Conservation (phyloP, 2,888 invertebrate genomes). For the Heliconius charithonia region DNA sequence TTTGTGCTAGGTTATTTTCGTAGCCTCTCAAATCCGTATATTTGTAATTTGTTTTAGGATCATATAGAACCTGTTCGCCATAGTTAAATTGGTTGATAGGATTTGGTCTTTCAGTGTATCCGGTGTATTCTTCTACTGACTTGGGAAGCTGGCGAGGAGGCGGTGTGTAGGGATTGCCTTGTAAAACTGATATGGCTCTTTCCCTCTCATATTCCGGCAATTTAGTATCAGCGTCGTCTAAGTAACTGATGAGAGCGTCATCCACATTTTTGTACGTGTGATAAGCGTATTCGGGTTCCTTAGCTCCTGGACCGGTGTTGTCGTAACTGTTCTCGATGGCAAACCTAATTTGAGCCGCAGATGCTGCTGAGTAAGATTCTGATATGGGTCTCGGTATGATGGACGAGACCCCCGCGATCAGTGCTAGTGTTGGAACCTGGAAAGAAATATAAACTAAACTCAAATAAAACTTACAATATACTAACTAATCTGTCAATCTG, state of each 20-base stretch:
- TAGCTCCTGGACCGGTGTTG: slow-evolving; percentile 76
- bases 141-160: slow-evolving; percentile 53
- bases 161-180: slow-evolving; percentile 12
- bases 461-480: too few species aligned
- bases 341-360: slow-evolving; percentile 70
- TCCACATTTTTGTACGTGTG: slow-evolving; percentile 68
- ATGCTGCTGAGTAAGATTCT: slow-evolving; percentile 61
- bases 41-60: slow-evolving; percentile 39
- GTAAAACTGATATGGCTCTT: slow-evolving; percentile 52
- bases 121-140: slow-evolving; percentile 57
- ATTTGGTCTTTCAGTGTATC: slow-evolving; percentile 45
- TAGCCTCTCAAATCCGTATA: slow-evolving; percentile 40
- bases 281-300: slow-evolving; percentile 65
- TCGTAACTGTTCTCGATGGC: slow-evolving; percentile 78
- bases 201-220: slow-evolving; percentile 66
- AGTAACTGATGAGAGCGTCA: slow-evolving; percentile 67
- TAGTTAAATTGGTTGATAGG: slow-evolving; percentile 8
- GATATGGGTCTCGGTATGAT: slow-evolving; percentile 14
- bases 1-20: slow-evolving; percentile 35
- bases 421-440: slow-evolving; percentile 38
- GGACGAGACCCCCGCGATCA: slow-evolving; percentile 32
- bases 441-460: neutral
- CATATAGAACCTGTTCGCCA: slow-evolving; percentile 27
- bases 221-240: slow-evolving; percentile 73
- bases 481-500: too few species aligned